Conservation (phyloP, 2,113 vertebrate genomes). For the Spermophilus dauricus region DNA sequence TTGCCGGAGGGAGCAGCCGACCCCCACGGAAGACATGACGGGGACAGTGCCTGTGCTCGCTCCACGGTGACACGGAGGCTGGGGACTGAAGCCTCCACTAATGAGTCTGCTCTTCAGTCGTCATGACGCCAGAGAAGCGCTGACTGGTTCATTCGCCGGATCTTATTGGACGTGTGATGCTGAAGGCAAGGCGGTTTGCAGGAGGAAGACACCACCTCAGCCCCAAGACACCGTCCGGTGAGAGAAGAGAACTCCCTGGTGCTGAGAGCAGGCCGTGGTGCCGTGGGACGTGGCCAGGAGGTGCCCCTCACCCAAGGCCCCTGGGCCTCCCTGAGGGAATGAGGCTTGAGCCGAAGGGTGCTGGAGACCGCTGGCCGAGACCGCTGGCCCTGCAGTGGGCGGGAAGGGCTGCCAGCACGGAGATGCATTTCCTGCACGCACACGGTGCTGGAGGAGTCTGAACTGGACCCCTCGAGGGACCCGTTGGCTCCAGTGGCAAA, state of each 20-base stretch:
- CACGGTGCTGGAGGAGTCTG: background rate
- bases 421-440: too few species aligned
- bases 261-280: background rate
- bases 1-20: background rate
- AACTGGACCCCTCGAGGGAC: too few species aligned
- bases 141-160: background rate
- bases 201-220: background rate
- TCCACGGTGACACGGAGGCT: background rate
- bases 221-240: background rate
- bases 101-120: background rate
- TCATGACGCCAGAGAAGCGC: too few species aligned
- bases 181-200: background rate
- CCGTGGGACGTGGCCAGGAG: background rate
- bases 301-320: background rate
- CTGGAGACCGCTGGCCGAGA: too few species aligned
- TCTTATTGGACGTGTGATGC: background rate
- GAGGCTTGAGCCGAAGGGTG: background rate
- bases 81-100: background rate
- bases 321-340: background rate
- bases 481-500: background rate
- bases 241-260: background rate
- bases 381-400: rapidly evolving
- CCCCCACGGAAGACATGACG: background rate
- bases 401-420: background rate
- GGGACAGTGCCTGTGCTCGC: background rate